Evolutionary conservation across 2,797 vertebrate genomes (phyloP).

Genomic region (Manis pentadactyla): DNA sequence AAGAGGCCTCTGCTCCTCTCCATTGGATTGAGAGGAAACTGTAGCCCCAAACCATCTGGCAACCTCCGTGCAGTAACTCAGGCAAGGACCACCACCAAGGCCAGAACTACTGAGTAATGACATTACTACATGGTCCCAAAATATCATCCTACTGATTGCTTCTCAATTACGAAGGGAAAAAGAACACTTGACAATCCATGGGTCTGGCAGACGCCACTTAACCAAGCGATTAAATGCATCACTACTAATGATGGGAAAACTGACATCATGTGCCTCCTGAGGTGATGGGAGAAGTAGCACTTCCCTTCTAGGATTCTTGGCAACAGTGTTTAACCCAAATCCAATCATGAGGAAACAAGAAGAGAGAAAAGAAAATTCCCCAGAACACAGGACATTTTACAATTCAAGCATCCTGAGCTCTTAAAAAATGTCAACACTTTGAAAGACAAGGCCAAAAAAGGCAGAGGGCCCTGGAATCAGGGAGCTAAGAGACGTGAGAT

Average conservation of each 20-base stretch:
- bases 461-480: background rate
- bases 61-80: background rate
- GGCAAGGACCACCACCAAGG: background rate
- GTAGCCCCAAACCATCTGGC: background rate
- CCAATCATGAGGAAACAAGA: background rate
- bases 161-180: background rate
- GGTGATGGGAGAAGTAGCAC: background rate
- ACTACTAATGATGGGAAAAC: background rate
- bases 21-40: background rate
- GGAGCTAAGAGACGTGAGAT: background rate
- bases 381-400: conserved; percentile 1
- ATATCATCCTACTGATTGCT: background rate
- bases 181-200: background rate
- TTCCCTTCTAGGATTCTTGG: background rate
- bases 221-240: background rate
- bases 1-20: background rate
- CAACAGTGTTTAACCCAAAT: background rate
- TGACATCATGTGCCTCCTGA: background rate
- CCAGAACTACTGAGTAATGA: background rate
- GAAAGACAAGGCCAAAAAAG: background rate
- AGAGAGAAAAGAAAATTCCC: background rate
- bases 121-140: background rate
- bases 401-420: background rate
- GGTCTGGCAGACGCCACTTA: background rate
- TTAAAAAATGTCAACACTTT: background rate